phyloP scores from a whole-genome alignment of 2,888 invertebrate species.

The Smittia aterrima region DNA sequence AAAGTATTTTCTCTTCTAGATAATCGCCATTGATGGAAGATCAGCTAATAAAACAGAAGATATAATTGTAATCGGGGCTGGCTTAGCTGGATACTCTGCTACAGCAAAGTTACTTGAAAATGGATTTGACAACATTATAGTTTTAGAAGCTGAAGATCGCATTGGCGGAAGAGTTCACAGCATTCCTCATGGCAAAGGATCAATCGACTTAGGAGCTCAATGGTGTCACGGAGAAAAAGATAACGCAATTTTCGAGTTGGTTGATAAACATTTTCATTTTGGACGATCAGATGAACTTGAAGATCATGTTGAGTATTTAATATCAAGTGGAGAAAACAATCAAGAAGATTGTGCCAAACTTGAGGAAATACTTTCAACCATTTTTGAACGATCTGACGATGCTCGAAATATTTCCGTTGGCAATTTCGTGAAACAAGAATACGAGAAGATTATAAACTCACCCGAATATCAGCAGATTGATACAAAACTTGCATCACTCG shows the following conservation, averaged over 20 bases:
- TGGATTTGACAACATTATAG: slow-evolving; percentile 54
- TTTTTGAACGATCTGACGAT: neutral
- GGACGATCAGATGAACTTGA: neutral
- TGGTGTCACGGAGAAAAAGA: slow-evolving; percentile 28
- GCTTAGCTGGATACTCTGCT: slow-evolving; percentile 60
- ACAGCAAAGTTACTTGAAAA: slow-evolving; percentile 55
- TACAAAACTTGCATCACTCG: neutral
- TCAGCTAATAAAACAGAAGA: too few relatives aligned
- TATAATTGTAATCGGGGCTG: slow-evolving; percentile 63
- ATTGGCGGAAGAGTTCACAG: slow-evolving; percentile 57
- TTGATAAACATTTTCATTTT: neutral
- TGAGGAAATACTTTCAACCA: too few relatives aligned
- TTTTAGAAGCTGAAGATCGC: slow-evolving; percentile 56
- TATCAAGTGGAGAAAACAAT: slow-evolving; percentile 4
- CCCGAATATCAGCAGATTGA: neutral
- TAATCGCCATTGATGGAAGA: too few relatives aligned
- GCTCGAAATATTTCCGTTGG: neutral
- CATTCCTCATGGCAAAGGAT: slow-evolving; percentile 51
- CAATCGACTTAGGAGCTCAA: slow-evolving; percentile 32
- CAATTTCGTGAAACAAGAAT: neutral
- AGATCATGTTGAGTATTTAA: neutral
- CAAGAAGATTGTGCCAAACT: neutral
- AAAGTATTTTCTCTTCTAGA: too few relatives aligned
- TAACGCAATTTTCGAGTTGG: slow-evolving; percentile 16
- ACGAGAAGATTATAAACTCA: neutral